A percentile compares a stretch with the other conserved stretches of the same genome.
These are phyloP conservation scores for Drosophila mayri DNA, from an alignment of 1,140 invertebrate genomes.

Conservation along the genomic window DNA sequence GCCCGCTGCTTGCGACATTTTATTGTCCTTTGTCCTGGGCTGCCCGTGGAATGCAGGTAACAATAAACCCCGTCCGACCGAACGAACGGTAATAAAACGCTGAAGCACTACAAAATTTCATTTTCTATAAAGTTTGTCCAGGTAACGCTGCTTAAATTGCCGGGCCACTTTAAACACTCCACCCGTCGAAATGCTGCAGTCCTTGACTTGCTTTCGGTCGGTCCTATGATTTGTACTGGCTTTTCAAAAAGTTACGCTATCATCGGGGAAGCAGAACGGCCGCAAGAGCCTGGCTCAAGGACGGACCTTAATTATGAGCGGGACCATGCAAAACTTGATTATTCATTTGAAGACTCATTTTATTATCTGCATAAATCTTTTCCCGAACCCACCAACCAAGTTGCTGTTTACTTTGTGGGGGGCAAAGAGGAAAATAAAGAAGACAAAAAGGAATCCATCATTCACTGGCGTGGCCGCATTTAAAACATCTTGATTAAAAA, in stretches of 20 bases:
- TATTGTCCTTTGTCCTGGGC: slow-evolving; percentile 39
- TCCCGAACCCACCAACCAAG: slow-evolving; percentile 62
- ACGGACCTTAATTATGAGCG: slow-evolving; percentile 70
- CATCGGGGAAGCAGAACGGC: slow-evolving; percentile 37
- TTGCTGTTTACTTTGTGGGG: slow-evolving; percentile 71
- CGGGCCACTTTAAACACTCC: slow-evolving; percentile 18
- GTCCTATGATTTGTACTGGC: slow-evolving; percentile 36
- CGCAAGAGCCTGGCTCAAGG: slow-evolving; percentile 41
- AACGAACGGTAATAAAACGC: slow-evolving; percentile 46
- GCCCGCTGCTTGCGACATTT: slow-evolving; percentile 47
- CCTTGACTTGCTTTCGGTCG: slow-evolving; percentile 59
- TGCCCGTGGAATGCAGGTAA: slow-evolving; percentile 38
- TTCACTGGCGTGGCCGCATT: slow-evolving; percentile 76
- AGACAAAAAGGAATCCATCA: slow-evolving; percentile 68
- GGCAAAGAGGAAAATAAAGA: slow-evolving; percentile 13
- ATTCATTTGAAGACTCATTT: slow-evolving; percentile 81
- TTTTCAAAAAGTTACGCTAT: slow-evolving; percentile 50
- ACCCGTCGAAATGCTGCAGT: slow-evolving; percentile 37
- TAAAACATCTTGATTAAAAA: slow-evolving; percentile 82
- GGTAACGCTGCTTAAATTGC: slow-evolving; percentile 34
- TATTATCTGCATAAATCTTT: slow-evolving; percentile 82
- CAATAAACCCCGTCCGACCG: slow-evolving; percentile 31
- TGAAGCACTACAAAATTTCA: slow-evolving; percentile 50
- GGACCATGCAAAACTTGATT: slow-evolving; percentile 66
- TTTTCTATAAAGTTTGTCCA: slow-evolving; percentile 38